Base-by-base conservation (phyloP, 2,888 invertebrate genomes). In the Andricus curvator region DNA sequence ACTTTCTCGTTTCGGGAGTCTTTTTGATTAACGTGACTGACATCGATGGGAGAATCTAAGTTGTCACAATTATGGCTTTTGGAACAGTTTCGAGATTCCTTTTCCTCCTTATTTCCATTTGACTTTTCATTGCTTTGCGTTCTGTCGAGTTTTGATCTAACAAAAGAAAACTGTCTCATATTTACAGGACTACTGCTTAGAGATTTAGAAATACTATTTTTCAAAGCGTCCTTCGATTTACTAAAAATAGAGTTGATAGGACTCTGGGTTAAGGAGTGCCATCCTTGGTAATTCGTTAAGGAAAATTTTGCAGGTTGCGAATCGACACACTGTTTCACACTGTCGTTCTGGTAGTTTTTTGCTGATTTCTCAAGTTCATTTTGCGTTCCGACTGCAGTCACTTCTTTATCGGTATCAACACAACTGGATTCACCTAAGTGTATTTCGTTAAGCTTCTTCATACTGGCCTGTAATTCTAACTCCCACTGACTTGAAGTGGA, bases 401-500 rank as follows among this genome's bases (percentile, higher is more conserved):
- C 29, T 20, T 74, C 64, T 51, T 41, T 29, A 44, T 13, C 1
- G 33, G 41, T 22, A 41, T 44, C 29, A 48, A 51, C 15, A 29
- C 29, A 41, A 60, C 44, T 74, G n/a, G 29, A 33, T 51, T 74
- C 33, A 4, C 74, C 56, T 22, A 86, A 78, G 8, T 91, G 84
- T 65, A 89, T 83, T 86, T 96, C 96, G 90, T 96, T 96, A 8
- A 97, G 92, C 88, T 96, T 96, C 88, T 96, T 95, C n/a, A 96
- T 95, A 0, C 96, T 96, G 76, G 95, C 95, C 90, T 96, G 96
- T 11, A 97, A 91, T 89, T 97, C 97, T 51, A 95, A 93, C 82
- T 96, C 96, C 97, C 97, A 97, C 1, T 95, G 95, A 4, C 95
- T 96, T 83, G 95, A 95, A 0, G 95, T 95, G 76, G 94, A 93